Base-by-base conservation (phyloP, 2,113 vertebrate genomes). In the Spizaetus ornatus region DNA sequence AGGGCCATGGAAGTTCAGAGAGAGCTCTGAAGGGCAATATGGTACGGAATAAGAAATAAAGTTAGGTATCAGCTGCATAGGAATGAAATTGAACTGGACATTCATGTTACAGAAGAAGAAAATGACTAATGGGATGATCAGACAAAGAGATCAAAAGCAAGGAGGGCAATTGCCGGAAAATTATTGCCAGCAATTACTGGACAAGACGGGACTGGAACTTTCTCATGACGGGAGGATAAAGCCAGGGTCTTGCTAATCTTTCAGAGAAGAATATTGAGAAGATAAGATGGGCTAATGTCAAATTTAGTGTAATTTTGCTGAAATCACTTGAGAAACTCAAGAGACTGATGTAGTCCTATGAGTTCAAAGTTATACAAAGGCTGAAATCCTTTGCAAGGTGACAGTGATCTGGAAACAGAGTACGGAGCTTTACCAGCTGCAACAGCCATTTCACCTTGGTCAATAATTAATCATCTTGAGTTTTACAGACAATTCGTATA, bases 51-150 rank as follows among this genome's bases (percentile, higher is more conserved):
- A 50, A 97, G 94, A 82, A 90, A 53, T 89, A 58, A 43, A 96
- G 65, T 48, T 73, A 73, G 43, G 83, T 84, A 86, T 90, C 92
- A 84, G 63, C 82, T 78, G 70, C 50, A 47, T 45, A 56, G 78
- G 80, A 95, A 96, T 89, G 69, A 71, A 97, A 95, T 92, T 66
- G 73, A 96, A 85, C 32, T 11, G 90, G 72, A 91, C 78, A 32
- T 48, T 91, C 48, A 5, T 53, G 66, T 7, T 92, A 69, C 40
- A 31, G 74, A 14, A 72, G 56, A 72, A 88, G 76, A 88, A 97
- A 93, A 95, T 82, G 50, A 90, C 61, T 85, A 88, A 94, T 67
- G 80, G 84, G 72, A 29, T 88, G 77, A 91, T 81, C 80, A 86
- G 91, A 83, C 72, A 91, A 86, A 96, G 69, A 69, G 94, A 91